phyloP scores from a whole-genome alignment of 2,888 invertebrate genomes.

The Drosophila pseudotalamancana region DNA sequence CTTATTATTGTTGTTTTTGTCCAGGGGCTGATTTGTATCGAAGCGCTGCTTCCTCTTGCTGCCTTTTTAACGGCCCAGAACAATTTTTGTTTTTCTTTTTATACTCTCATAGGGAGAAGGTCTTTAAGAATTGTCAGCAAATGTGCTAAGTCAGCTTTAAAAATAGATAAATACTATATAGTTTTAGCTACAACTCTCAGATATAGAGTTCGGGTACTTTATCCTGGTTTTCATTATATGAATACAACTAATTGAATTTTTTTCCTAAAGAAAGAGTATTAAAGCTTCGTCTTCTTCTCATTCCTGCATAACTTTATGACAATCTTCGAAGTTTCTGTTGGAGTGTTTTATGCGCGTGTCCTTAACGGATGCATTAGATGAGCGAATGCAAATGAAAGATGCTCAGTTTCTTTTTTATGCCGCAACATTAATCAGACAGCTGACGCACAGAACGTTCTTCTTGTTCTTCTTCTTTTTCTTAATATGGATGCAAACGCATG shows the following conservation, averaged over 20 bases:
- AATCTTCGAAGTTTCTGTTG: constrained; percentile 35
- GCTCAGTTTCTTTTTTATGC: constrained; percentile 32
- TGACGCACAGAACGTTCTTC: constrained; percentile 11
- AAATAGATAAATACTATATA: too few relatives aligned
- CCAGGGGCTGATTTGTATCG: constrained; percentile 28
- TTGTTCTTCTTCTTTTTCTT: neutral
- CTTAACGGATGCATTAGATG: constrained; percentile 21
- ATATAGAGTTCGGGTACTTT: too few relatives aligned
- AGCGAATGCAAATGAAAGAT: constrained; percentile 13
- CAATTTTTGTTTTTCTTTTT: constrained; percentile 15
- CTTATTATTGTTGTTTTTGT: constrained; percentile 25
- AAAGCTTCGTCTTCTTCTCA: neutral
- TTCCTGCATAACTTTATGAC: constrained; percentile 39
- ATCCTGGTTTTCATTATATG: too few relatives aligned
- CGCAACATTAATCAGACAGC: constrained; percentile 31
- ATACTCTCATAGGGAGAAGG: constrained; percentile 2
- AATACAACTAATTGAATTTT: too few relatives aligned
- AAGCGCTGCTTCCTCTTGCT: constrained; percentile 3
- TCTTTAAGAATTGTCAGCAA: neutral
- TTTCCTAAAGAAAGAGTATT: neutral
- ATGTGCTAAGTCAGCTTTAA: neutral
- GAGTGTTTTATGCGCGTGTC: constrained; percentile 34
- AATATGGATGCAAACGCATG: constrained; percentile 20
- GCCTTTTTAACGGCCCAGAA: constrained; percentile 14
- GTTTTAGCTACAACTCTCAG: too few relatives aligned